These are phyloP conservation scores for Frankliniella fusca DNA, from an alignment of 2,888 invertebrate genomes.

Conservation along the genomic window DNA sequence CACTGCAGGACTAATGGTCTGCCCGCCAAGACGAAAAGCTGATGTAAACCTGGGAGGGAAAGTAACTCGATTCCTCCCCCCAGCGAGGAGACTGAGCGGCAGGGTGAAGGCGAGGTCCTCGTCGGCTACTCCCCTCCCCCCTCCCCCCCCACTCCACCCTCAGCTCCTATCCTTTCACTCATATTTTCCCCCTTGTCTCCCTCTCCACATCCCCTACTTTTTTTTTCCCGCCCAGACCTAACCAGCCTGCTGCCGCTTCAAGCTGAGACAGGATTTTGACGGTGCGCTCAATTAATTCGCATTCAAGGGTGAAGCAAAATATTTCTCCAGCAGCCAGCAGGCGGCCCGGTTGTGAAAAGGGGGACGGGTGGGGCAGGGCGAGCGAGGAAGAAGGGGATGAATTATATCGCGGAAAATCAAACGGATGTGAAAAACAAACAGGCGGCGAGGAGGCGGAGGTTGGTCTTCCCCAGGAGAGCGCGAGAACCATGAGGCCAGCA, in stretches of 20 bases:
- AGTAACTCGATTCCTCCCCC: not conserved
- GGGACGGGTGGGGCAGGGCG: not conserved
- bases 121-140: not conserved
- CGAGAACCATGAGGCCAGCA: no score
- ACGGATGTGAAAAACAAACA: not conserved
- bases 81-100: not conserved
- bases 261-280: constrained; percentile 21
- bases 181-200: not conserved
- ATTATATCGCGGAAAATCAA: not conserved
- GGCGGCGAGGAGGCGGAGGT: not conserved
- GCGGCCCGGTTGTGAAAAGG: not conserved
- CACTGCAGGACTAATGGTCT: not conserved
- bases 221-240: not conserved
- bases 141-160: not conserved
- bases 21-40: constrained; percentile 5
- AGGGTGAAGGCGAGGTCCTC: not conserved
- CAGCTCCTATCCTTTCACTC: not conserved
- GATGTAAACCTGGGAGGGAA: not conserved
- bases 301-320: constrained; percentile 3
- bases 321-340: not conserved
- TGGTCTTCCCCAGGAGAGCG: not conserved
- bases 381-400: not conserved
- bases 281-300: constrained; percentile 19
- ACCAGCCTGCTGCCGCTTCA: not conserved
- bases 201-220: not conserved